These are phyloP conservation scores for Salmo trutta DNA, from an alignment of 2,797 vertebrate species.

Conservation along the genomic window DNA sequence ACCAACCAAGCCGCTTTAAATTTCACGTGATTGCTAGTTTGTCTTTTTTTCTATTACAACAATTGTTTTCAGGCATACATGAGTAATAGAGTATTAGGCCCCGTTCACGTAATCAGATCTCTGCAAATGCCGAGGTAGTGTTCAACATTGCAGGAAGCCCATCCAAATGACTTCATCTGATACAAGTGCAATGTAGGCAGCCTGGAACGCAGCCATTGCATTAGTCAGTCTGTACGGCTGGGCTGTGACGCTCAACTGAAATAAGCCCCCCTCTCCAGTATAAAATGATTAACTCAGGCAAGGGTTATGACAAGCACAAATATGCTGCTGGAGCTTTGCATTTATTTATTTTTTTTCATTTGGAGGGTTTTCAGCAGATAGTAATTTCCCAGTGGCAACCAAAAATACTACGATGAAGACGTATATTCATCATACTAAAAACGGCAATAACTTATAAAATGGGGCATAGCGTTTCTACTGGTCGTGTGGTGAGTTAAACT, in stretches of 20 bases:
- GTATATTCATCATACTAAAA: background rate
- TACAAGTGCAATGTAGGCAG: background rate
- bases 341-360: background rate
- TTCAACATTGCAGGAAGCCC: background rate
- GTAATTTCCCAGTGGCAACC: background rate
- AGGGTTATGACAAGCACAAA: constrained; percentile 4
- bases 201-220: background rate
- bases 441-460: background rate
- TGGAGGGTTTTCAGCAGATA: background rate
- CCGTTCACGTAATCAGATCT: too few relatives aligned
- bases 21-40: background rate
- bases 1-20: background rate
- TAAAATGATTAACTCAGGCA: background rate
- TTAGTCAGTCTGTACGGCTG: background rate
- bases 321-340: background rate
- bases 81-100: background rate
- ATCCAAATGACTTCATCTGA: background rate
- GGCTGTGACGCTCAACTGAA: background rate
- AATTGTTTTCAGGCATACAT: background rate
- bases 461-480: background rate
- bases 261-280: background rate
- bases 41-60: background rate
- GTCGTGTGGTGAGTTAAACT: background rate
- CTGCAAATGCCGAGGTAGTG: too few relatives aligned
- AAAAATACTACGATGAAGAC: too few relatives aligned